A percentile compares a stretch with the other conserved stretches of the same genome.
phyloP scores from a whole-genome alignment of 2,113 vertebrate genomes.

The Uria aalge region DNA sequence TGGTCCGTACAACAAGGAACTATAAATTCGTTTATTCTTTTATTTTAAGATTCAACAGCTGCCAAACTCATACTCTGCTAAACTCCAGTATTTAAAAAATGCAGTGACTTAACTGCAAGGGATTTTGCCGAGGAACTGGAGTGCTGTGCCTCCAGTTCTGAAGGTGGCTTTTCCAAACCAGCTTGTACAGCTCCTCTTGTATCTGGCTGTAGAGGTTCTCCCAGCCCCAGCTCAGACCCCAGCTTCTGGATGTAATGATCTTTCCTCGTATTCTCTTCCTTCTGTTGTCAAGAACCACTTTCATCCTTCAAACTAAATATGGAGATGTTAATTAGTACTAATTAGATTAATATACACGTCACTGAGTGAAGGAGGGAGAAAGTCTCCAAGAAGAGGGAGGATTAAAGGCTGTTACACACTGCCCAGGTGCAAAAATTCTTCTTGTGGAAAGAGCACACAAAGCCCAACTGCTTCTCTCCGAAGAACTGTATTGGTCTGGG shows the following conservation, averaged over 20 bases:
- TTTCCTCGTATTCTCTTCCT: not conserved
- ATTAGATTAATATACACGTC: not conserved
- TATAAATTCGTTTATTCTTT: not conserved
- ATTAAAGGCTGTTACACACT: not conserved
- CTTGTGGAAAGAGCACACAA: not conserved
- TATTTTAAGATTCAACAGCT: not conserved
- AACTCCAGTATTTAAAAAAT: not conserved
- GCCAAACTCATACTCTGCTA: not conserved
- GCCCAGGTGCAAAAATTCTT: not conserved
- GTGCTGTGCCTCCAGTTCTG: not conserved
- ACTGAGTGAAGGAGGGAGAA: not conserved
- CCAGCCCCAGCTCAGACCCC: not conserved
- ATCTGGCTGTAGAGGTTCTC: not conserved
- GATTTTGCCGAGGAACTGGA: not conserved
- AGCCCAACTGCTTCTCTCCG: not conserved
- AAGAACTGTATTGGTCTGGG: not conserved
- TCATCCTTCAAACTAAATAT: not conserved
- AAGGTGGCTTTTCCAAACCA: not conserved
- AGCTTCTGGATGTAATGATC: not conserved
- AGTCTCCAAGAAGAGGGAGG: not conserved
- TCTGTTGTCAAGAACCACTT: not conserved
- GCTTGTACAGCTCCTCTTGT: not conserved
- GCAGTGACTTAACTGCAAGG: not conserved
- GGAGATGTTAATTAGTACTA: not conserved
- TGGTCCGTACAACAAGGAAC: not conserved